Base-by-base conservation (phyloP, 1,140 invertebrate species). In the Bombus pascuorum region DNA sequence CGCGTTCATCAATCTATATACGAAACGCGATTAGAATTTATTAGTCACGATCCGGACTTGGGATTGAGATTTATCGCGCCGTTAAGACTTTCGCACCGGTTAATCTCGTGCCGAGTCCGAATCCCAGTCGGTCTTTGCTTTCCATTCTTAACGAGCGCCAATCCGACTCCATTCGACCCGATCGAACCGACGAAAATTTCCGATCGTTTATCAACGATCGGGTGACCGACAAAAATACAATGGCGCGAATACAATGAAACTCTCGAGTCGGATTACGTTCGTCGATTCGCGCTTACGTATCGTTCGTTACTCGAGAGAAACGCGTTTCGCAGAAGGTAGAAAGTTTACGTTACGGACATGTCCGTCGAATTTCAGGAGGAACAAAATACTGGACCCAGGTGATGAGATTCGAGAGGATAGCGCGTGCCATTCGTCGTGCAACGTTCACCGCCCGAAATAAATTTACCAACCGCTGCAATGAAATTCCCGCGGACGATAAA, bases 401-500 rank as follows among this genome's bases (percentile, higher is more conserved):
- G 44, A 70, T 70, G 78, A 80, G 66, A 53, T 80, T 80, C 62
- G 37, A 57, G 68, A 37, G 34, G 34, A 44, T 22, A 53, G 47
- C 47, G 47, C 47, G 47, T 22, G 18, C 5, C 47, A 53, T 53
- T 53, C 57, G 37, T n/a, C 32, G 39, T 32, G 59, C 10, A 4
- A 3, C 53, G 44, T 70, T 68, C 57, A 9, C 53, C n/a, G 42
- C 2, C 12, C 32, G n/a, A n/a, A 77, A 83, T 83, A 83, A 77
- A 83, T 83, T 77, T 32, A 28, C 32, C 32, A 28, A 32, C 42
- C 42, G 62, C 65, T 28, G 13, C 75, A 44, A 79, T 79, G 82
- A 77, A 84, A 84, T 84, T 84, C 34, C 66, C 75, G 66, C 34
- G n/a, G n/a, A 53, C 82, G 47, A 84, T 84, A 78, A 84, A 84